A percentile compares a stretch with the other conserved stretches of the same genome.
Conservation (phyloP, 2,888 invertebrate species). For the Pseudanteris insignis region DNA sequence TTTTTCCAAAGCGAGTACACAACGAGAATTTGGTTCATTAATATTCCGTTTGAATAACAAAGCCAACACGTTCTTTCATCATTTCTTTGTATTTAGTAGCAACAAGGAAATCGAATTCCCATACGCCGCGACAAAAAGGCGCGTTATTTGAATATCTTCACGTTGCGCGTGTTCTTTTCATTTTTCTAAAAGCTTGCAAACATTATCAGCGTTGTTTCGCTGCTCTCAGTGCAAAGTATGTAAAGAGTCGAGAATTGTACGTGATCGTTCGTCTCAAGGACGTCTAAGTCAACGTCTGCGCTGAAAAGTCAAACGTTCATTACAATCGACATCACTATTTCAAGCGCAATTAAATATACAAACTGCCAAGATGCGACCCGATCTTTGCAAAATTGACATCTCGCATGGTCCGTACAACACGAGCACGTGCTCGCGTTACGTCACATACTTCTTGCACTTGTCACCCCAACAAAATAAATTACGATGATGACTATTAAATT, state of each 20-base stretch:
- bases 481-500: constrained; percentile 32
- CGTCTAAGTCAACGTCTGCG: constrained; percentile 34
- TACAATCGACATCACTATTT: constrained; percentile 33
- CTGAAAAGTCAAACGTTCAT: constrained; percentile 35
- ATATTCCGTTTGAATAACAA: too few species aligned
- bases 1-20: too few species aligned
- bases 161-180: too few species aligned
- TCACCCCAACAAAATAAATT: constrained; percentile 23
- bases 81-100: too few species aligned
- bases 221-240: constrained; percentile 14
- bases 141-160: too few species aligned
- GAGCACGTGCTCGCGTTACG: constrained; percentile 28
- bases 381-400: constrained; percentile 33
- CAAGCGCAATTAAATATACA: constrained; percentile 16
- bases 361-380: constrained; percentile 18
- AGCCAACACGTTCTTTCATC: too few species aligned
- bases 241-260: constrained; percentile 26
- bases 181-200: constrained; percentile 3
- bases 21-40: too few species aligned
- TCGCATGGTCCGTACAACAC: constrained; percentile 20
- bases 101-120: too few species aligned
- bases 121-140: too few species aligned
- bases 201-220: constrained; percentile 19
- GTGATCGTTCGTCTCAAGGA: constrained; percentile 38
- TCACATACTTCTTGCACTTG: constrained; percentile 27